Conservation (phyloP, 1,140 invertebrate species). For the Pseudomyrmex dendroicus region DNA sequence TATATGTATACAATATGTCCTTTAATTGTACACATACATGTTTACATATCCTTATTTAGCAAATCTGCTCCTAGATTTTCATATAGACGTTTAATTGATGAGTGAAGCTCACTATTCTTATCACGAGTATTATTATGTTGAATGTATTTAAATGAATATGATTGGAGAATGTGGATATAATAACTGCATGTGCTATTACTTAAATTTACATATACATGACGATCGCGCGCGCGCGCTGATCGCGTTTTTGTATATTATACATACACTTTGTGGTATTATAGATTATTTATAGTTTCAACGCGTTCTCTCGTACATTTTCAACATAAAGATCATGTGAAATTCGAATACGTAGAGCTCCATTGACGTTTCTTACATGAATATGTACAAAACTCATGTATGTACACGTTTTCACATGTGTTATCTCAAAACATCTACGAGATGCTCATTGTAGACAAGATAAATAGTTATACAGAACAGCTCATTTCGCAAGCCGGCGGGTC, state of each 20-base stretch:
- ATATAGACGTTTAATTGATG: slow-evolving; percentile 11
- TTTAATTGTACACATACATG: not conserved
- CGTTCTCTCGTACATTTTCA: not conserved
- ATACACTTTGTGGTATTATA: not conserved
- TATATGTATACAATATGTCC: too few relatives aligned
- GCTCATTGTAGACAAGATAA: slow-evolving; percentile 12
- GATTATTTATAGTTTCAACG: slow-evolving; percentile 9
- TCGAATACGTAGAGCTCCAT: slow-evolving; percentile 14
- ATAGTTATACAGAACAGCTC: slow-evolving; percentile 19
- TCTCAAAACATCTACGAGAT: slow-evolving; percentile 12
- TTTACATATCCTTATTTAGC: not conserved
- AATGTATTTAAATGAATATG: slow-evolving; percentile 34
- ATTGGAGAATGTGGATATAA: slow-evolving; percentile 5
- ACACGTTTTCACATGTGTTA: slow-evolving; percentile 4
- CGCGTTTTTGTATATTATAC: too few relatives aligned
- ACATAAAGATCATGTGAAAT: not conserved
- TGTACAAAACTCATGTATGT: slow-evolving; percentile 9
- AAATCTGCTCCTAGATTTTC: slow-evolving; percentile 30
- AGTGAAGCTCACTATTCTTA: slow-evolving; percentile 5
- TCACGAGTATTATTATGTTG: slow-evolving; percentile 25
- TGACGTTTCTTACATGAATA: slow-evolving; percentile 28
- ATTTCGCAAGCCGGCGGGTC: slow-evolving; percentile 24
- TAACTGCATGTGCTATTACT: slow-evolving; percentile 36
- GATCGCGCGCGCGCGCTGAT: too few relatives aligned
- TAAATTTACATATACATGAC: too few relatives aligned